phyloP scores from a whole-genome alignment of 2,113 vertebrate species.

The Microcebus lehilahytsara region DNA sequence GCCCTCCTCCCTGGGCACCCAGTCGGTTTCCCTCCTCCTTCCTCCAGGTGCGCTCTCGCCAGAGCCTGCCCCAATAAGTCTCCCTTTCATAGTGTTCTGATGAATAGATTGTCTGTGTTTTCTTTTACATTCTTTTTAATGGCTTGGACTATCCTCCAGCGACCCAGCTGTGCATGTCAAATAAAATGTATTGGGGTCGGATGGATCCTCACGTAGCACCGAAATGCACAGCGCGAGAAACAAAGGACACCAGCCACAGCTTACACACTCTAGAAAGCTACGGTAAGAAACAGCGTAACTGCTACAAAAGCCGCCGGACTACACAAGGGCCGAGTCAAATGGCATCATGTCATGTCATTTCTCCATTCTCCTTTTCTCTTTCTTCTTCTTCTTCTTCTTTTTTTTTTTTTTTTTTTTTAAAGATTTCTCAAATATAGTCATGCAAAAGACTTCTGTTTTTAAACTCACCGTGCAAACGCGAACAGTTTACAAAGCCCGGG shows the following conservation, averaged over 20 bases:
- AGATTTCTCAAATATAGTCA: slow-evolving; percentile 50
- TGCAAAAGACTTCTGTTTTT: slow-evolving; percentile 68
- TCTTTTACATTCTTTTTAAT: slow-evolving; percentile 65
- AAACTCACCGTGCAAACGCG: slow-evolving; percentile 54
- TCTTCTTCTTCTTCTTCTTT: neutral
- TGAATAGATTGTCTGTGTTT: slow-evolving; percentile 64
- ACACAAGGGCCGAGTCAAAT: accelerated
- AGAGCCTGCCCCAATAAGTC: slow-evolving; percentile 15
- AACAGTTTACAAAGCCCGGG: slow-evolving; percentile 66
- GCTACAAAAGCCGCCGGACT: accelerated
- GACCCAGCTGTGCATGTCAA: slow-evolving; percentile 71
- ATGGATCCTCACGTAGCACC: slow-evolving; percentile 34
- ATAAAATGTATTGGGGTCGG: slow-evolving; percentile 68
- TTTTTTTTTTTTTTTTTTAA: too few relatives aligned
- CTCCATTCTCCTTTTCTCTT: neutral
- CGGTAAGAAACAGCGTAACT: neutral
- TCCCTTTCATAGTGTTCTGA: slow-evolving; percentile 48
- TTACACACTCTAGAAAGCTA: slow-evolving; percentile 7
- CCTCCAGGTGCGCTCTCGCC: slow-evolving; percentile 34
- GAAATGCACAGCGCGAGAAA: neutral
- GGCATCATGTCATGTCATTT: slow-evolving; percentile 5
- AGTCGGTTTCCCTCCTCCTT: neutral
- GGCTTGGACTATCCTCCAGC: slow-evolving; percentile 44
- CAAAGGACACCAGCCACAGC: neutral
- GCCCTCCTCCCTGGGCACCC: neutral